Evolutionary conservation across 2,797 vertebrate species (phyloP).

Genomic region (Manis javanica): DNA sequence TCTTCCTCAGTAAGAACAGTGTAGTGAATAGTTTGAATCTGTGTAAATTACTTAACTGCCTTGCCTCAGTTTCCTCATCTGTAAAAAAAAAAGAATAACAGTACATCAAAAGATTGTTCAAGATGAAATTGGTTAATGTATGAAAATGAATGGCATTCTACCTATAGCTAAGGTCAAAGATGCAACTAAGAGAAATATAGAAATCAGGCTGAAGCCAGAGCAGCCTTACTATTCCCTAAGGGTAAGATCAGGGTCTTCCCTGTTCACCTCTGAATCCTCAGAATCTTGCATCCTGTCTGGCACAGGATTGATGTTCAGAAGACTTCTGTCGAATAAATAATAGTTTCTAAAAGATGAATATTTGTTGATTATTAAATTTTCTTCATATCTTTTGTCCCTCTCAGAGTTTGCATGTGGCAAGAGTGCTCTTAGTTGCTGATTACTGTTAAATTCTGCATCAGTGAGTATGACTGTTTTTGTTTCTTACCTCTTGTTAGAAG

Average conservation of each 20-base stretch:
- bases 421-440: not conserved
- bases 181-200: not conserved
- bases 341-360: not conserved
- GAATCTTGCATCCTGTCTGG: not conserved
- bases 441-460: constrained; percentile 14
- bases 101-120: constrained; percentile 1
- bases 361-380: not conserved
- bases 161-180: not conserved
- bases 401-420: constrained; percentile 3
- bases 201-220: not conserved
- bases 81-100: not conserved
- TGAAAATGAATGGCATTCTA: not conserved
- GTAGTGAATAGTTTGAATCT: constrained; percentile 2
- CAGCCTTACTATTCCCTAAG: not conserved
- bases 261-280: constrained; percentile 3
- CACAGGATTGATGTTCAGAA: not conserved
- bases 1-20: constrained; percentile 19
- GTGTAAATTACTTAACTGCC: not conserved
- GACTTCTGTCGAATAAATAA: constrained; percentile 9
- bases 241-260: not conserved
- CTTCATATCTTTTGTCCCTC: constrained; percentile 25
- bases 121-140: constrained; percentile 5
- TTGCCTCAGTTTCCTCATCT: not conserved
- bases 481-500: constrained; percentile 23
- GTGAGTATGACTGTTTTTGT: not conserved